These are phyloP conservation scores for Erebia ligea DNA, from an alignment of 2,888 invertebrate genomes.

Conservation along the genomic window DNA sequence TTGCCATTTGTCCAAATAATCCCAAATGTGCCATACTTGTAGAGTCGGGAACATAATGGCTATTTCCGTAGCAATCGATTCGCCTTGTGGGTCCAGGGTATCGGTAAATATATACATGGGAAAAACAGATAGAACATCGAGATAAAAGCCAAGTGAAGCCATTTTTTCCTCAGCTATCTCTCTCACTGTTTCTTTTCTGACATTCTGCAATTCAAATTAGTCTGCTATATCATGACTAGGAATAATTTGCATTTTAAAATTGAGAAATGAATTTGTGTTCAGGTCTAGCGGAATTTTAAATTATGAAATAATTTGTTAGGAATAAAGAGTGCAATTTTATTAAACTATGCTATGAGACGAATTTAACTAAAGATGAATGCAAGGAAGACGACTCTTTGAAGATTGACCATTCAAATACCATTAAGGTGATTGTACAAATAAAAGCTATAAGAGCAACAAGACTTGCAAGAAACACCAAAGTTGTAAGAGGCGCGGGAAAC, in stretches of 20 bases:
- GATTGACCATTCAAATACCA: not conserved
- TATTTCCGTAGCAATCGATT: constrained; percentile 59
- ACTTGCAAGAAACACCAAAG: no score
- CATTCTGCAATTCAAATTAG: constrained; percentile 55
- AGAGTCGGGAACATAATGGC: constrained; percentile 62
- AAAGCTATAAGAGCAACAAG: no score
- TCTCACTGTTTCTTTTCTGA: constrained; percentile 63
- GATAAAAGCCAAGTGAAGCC: constrained; percentile 69
- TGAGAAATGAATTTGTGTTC: constrained; percentile 19
- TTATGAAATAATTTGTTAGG: constrained; percentile 11
- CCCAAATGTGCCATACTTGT: constrained; percentile 76
- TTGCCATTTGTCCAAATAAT: constrained; percentile 65
- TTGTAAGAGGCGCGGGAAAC: no score
- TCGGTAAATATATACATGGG: constrained; percentile 70
- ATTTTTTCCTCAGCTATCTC: constrained; percentile 76
- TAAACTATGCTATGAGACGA: not conserved
- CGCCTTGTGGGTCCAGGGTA: constrained; percentile 61
- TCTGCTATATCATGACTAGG: constrained; percentile 28
- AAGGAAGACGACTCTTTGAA: not conserved
- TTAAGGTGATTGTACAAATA: no score
- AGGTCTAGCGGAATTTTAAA: constrained; percentile 13
- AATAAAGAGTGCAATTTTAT: not conserved
- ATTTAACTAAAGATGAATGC: not conserved
- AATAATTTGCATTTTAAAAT: constrained; percentile 33
- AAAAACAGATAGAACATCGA: constrained; percentile 73